These are phyloP conservation scores for Condylostylus longicornis DNA, from an alignment of 1,140 invertebrate species.

Conservation along the genomic window DNA sequence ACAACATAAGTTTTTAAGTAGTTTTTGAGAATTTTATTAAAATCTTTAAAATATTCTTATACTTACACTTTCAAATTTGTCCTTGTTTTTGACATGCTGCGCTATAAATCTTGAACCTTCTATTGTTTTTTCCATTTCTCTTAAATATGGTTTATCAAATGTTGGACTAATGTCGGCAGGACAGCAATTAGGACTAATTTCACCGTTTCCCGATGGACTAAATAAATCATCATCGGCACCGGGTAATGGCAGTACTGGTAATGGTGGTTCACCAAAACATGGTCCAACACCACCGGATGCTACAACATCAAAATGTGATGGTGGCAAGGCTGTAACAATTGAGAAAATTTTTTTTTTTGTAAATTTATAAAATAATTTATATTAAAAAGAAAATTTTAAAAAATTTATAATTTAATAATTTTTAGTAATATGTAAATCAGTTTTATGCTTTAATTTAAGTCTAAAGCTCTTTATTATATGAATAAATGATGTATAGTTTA, in stretches of 20 bases:
- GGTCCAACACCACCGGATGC: slow-evolving; percentile 38
- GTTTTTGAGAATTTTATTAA: no score
- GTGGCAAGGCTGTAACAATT: slow-evolving; percentile 34
- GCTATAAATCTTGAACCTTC: slow-evolving; percentile 83
- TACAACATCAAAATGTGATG: slow-evolving; percentile 36
- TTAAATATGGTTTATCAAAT: slow-evolving; percentile 56
- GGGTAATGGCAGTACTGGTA: slow-evolving; percentile 50
- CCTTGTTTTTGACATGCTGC: slow-evolving; percentile 85
- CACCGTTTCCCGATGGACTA: slow-evolving; percentile 45
- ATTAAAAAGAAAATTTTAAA: background rate
- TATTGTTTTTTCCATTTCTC: slow-evolving; percentile 75
- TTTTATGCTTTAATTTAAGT: no score
- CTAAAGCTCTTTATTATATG: no score
- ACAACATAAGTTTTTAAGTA: no score
- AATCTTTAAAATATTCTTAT: no score
- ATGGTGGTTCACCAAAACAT: slow-evolving; percentile 47
- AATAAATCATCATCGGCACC: slow-evolving; percentile 67
- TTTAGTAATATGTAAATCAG: no score
- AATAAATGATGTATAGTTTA: no score
- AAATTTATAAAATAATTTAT: no score
- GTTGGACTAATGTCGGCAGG: slow-evolving; percentile 55
- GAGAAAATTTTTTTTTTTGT: no score
- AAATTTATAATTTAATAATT: background rate
- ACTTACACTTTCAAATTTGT: slow-evolving; percentile 86
- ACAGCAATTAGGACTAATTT: slow-evolving; percentile 36